Evolutionary conservation across 2,888 invertebrate species (phyloP), one percentile per base, ranked within the genome.

Genomic region (Aporophyla nigra): DNA sequence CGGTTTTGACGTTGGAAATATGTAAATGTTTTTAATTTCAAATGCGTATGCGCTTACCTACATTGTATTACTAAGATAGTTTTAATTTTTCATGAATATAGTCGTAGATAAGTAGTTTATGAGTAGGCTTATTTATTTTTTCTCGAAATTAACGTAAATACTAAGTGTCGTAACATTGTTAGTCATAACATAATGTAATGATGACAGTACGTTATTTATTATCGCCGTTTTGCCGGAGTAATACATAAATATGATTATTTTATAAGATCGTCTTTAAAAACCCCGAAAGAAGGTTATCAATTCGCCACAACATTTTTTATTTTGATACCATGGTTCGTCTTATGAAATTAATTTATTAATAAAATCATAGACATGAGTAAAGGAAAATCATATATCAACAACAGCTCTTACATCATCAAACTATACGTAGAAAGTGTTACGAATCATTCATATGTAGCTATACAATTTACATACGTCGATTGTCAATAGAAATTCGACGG

Each of bases 401-500:
- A 75, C 46, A 71, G 54, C 10, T 56, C 21, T 84, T 86, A 84
- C 69, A 72, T 80, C 83, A 87, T 40, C 49, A 71, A 69, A 53
- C 16, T 65, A 74, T 65, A 74, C 62, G 63, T 73, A 80, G 82
- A 83, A 82, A 88, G 79, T 83, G 76, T 84, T 83, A 86, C 84
- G 73, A 82, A 83, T 83, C 79, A 78, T 83, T 79, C 74, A 84
- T 68, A 61, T 33, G 10, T 56, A 67, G 46, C 27, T 54, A 76
- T 62, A 9, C 74, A n/a, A 76, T 74, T 51, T 74, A 76, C 70
- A 76, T 76, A 61, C 70, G 71, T 83, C 74, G 62, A 71, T 80
- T 83, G 79, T 81, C 83, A 87, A 90, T 88, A 87, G 85, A 86
- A 81, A 88, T 86, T 85, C 80, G 75, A 74, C 24, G 76, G 69